Conservation (phyloP, 2,113 vertebrate genomes). For the Melanostigma gelatinosum region DNA sequence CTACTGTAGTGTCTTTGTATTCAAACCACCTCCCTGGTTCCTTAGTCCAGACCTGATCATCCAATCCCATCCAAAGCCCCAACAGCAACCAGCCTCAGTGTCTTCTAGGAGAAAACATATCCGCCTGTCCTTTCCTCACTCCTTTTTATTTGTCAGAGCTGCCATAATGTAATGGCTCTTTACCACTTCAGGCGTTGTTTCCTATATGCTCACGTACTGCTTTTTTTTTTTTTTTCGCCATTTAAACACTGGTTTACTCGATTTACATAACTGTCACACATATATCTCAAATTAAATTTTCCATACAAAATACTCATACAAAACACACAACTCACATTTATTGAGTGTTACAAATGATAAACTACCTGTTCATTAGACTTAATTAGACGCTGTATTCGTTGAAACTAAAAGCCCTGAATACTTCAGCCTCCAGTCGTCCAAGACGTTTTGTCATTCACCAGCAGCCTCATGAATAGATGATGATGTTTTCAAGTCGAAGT, state of each 20-base stretch:
- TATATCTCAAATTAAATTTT: background rate
- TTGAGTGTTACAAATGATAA: background rate
- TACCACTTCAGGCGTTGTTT: background rate
- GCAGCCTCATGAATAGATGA: constrained; percentile 60
- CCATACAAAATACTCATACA: background rate
- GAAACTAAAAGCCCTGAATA: background rate
- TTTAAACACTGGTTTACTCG: background rate
- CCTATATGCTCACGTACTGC: background rate
- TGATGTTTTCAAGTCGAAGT: constrained; percentile 59
- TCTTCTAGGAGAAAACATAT: constrained; percentile 17
- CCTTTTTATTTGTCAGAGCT: background rate
- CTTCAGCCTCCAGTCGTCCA: background rate
- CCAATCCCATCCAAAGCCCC: constrained; percentile 29
- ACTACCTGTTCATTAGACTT: background rate
- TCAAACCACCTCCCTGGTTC: background rate
- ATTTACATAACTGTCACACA: background rate
- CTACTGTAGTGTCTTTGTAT: constrained; percentile 10
- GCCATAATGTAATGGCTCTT: constrained; percentile 4
- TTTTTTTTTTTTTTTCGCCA: background rate
- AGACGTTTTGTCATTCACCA: constrained; percentile 9
- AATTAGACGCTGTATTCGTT: background rate
- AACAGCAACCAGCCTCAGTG: constrained; percentile 7
- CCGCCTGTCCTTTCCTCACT: background rate
- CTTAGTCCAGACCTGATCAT: constrained; percentile 28
- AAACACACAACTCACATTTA: background rate